Evolutionary conservation across 2,113 vertebrate genomes (phyloP), one percentile per base, ranked within the genome.

Genomic region (Piaya cayana): DNA sequence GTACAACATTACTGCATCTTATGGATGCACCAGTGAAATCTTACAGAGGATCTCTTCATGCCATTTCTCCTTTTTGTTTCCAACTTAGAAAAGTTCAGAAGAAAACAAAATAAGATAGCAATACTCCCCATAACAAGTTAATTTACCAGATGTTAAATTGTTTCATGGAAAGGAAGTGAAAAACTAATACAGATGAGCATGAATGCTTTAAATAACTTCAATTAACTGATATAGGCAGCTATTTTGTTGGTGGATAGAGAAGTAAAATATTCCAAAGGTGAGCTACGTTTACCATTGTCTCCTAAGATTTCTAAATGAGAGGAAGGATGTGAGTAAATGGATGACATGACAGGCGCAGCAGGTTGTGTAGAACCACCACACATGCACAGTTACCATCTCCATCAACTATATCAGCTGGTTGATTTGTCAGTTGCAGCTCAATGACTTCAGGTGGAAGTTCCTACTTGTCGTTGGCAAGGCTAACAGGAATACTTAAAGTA

Each of bases 321-420:
- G 86, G 60, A 96, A 95, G 86, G 92, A 91, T 49, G 19, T 93
- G 82, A 93, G 56, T 93, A 92, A 90, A 70, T n/a, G 49, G 78
- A 68, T 84, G 27, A 82, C 70, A 68, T 84, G 27, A 82, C 70
- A 90, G 47, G 42, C 76, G 34, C 20, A 74, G 37, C 55, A 77
- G 63, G 71, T 80, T 58, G 9, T 55, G 50, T 53, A 42, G 12
- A 79, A 45, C 23, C 11, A 3, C 43, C 36, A 67, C 1, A 1
- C 63, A 67, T 19, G 11, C 34, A 82, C 12, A n/a, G 19, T 64
- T 59, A 59, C 39, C 3, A 4, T n/a, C 74, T 87, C 74, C 43
- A 21, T 19, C n/a, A 76, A 36, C 59, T 32, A 0, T 27, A 78
- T 86, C 68, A 88, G n/a, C 68, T 2, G 2, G 23, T 20, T 84